Base-by-base conservation (phyloP, 2,888 invertebrate genomes). In the Leptopilina drosophilae region DNA sequence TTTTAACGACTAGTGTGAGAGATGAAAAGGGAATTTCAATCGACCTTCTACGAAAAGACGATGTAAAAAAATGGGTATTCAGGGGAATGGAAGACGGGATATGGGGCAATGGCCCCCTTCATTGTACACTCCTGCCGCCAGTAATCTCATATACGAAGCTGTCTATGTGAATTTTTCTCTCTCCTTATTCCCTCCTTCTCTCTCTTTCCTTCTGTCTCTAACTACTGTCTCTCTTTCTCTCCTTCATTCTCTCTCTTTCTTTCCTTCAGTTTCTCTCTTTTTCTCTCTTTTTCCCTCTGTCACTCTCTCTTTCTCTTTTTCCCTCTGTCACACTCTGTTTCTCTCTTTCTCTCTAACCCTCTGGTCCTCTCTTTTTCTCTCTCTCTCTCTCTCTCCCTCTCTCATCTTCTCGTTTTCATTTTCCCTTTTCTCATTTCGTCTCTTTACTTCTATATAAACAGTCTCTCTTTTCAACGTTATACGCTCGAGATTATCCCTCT, bases 171-270 rank as follows among this genome's bases (percentile, higher is more conserved):
- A 73, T 53, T 33, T 73, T n/a, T 59, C 67, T 20, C 62, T 66
- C 76, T 73, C 73, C n/a, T n/a, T 59, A 7, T 59, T n/a, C 15
- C 4, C 59, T 59, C n/a, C n/a, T 62, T 42, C 12, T 69, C 69
- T 80, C 77, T 78, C 49, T 78, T n/a, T 79, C 77, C 75, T 56
- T 77, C 67, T 79, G 82, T 81, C 78, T 77, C 81, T 26, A 26
- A 26, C 26, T 26, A 26, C 26, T 26, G 26, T 79, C 83, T 81
- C 80, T 79, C 5, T n/a, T n/a, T 59, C 15, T 15, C 62, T 81
- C 82, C 81, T 77, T 78, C 69, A 77, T 77, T 49, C 8, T 33
- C 26, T 26, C 67, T 67, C 20, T 67, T 67, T 26, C 26, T 26
- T 26, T 26, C 26, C 33, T 14, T 67, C 49, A 26, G 6, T 20